These are phyloP conservation scores for Emys orbicularis DNA, from an alignment of 2,797 vertebrate genomes.

Conservation along the genomic window DNA sequence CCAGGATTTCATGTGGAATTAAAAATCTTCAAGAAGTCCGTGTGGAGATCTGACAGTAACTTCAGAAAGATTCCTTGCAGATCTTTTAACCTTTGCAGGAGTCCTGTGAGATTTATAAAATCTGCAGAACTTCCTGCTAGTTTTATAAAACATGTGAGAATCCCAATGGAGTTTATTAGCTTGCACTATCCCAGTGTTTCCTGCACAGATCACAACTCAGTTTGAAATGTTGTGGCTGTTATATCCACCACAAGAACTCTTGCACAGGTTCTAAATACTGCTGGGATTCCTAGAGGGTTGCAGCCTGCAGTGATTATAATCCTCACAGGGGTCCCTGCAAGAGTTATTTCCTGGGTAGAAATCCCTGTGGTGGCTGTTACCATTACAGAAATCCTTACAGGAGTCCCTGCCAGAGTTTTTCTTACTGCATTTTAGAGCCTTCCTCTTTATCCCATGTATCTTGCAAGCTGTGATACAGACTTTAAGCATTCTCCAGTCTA, in stretches of 20 bases:
- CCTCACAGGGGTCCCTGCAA: background rate
- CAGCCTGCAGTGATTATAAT: background rate
- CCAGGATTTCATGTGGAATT: rapidly evolving
- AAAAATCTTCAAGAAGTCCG: background rate
- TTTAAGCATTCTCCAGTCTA: background rate
- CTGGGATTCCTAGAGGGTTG: rapidly evolving
- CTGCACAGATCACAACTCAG: background rate
- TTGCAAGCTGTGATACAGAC: rapidly evolving
- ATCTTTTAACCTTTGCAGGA: background rate
- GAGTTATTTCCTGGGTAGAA: background rate
- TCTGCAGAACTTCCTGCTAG: background rate
- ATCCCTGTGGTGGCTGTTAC: background rate
- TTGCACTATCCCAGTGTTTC: background rate
- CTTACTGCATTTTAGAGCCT: background rate
- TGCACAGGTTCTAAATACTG: rapidly evolving
- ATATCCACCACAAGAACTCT: rapidly evolving
- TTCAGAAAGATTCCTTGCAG: background rate
- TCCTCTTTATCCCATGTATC: background rate
- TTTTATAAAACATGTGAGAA: background rate
- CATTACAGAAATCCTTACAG: background rate
- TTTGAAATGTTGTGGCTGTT: background rate
- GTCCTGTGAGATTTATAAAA: background rate
- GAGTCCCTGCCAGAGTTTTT: background rate
- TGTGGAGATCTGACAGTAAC: background rate
- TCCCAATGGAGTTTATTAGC: background rate